A percentile compares a stretch with the other conserved stretches of the same genome.
Conservation (phyloP, 2,113 vertebrate species). For the Archocentrus centrarchus region DNA sequence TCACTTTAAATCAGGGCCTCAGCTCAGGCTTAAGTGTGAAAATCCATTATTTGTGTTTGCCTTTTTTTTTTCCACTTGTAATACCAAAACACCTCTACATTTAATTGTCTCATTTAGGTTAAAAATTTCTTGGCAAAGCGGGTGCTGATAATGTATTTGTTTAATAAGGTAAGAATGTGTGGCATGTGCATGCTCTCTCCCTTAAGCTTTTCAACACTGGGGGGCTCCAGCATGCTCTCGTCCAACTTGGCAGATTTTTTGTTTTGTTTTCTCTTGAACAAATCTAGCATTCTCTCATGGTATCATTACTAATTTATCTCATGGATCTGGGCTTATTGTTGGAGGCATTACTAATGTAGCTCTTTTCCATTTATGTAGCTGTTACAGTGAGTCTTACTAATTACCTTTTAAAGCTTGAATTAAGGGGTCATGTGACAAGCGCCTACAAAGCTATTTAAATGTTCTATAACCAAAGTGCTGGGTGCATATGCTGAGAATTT, state of each 20-base stretch:
- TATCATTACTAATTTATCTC: conserved; percentile 43
- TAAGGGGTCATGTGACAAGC: conserved; percentile 4
- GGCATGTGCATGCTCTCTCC: conserved; percentile 43
- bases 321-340: conserved; percentile 8
- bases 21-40: conserved; percentile 14
- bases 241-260: conserved; percentile 5
- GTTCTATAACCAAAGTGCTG: background rate
- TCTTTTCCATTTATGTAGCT: conserved; percentile 32
- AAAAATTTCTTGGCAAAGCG: conserved; percentile 92
- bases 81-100: conserved; percentile 49
- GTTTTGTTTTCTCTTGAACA: background rate
- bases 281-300: background rate
- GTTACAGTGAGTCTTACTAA: conserved; percentile 29
- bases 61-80: background rate
- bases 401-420: conserved; percentile 32
- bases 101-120: conserved; percentile 83
- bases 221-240: conserved; percentile 42
- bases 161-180: conserved; percentile 92
- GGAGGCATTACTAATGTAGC: conserved; percentile 50
- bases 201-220: background rate
- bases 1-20: background rate
- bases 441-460: background rate
- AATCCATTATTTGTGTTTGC: conserved; percentile 43
- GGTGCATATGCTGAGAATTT: background rate
- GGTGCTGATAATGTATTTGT: conserved; percentile 94